phyloP scores from a whole-genome alignment of 2,888 invertebrate genomes.

The Phortica okadai region DNA sequence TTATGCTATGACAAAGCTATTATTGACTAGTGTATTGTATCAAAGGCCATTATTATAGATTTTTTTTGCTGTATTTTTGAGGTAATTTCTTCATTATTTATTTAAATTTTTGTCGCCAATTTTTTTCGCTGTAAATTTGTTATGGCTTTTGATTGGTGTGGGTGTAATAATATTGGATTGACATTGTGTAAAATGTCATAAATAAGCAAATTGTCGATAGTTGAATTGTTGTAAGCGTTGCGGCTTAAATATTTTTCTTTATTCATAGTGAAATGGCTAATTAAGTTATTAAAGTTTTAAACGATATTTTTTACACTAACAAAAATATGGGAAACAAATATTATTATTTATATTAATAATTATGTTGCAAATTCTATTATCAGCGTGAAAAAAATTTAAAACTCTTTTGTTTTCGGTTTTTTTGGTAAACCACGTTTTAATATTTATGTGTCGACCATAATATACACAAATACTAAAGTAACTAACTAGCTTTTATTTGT shows the following conservation, averaged over 20 bases:
- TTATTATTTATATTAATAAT: no score
- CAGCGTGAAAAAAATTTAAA: no score
- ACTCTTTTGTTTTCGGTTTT: no score
- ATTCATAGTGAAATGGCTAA: background rate
- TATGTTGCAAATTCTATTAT: no score
- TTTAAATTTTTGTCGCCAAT: background rate
- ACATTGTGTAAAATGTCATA: conserved; percentile 18
- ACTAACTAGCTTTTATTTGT: no score
- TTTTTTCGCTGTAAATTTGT: background rate
- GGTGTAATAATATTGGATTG: conserved; percentile 18
- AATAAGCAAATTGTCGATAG: conserved; percentile 16
- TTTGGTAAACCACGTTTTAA: no score
- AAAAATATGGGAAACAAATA: no score
- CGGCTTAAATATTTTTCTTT: background rate
- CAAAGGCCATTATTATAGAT: conserved; percentile 25
- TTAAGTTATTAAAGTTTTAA: no score
- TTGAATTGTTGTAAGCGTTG: background rate
- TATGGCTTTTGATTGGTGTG: background rate
- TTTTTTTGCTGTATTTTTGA: background rate
- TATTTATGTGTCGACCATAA: no score
- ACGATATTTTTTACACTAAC: no score
- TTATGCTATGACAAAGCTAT: conserved; percentile 13
- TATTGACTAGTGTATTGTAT: conserved; percentile 4
- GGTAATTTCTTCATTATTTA: conserved; percentile 1
- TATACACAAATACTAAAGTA: no score